These are phyloP conservation scores for Lasioglossum villosulum DNA, from an alignment of 2,888 invertebrate species.

Conservation along the genomic window DNA sequence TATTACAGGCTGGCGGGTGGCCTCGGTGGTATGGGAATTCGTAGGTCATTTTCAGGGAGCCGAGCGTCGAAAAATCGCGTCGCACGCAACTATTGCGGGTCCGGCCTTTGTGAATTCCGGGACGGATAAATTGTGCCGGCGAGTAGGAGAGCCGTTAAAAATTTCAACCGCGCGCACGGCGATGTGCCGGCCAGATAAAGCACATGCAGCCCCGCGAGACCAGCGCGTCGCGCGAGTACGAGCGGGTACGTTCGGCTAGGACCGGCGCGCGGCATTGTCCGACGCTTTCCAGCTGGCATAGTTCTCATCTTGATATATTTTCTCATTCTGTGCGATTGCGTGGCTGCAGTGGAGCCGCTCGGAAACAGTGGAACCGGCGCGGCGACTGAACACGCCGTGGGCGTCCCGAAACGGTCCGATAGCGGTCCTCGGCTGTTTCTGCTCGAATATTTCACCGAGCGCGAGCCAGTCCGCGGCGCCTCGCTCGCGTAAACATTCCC, in stretches of 20 bases:
- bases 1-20: not conserved
- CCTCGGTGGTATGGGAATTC: not conserved
- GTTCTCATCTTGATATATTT: conserved; percentile 40
- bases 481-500: conserved; percentile 4
- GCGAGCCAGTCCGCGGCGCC: not conserved
- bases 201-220: conserved; percentile 19
- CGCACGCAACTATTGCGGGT: conserved; percentile 4
- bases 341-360: conserved; percentile 1
- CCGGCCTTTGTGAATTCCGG: conserved; percentile 12
- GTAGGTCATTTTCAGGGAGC: not conserved
- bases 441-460: conserved; percentile 4
- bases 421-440: not conserved
- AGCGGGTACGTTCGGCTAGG: not conserved
- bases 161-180: not conserved
- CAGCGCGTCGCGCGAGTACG: not conserved
- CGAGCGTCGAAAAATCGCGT: conserved; percentile 18
- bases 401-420: not conserved
- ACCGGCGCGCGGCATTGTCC: conserved; percentile 7
- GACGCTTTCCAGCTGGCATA: conserved; percentile 30
- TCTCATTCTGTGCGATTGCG: conserved; percentile 24
- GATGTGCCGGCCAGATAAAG: conserved; percentile 40
- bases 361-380: not conserved
- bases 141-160: conserved; percentile 21
- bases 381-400: not conserved
- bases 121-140: conserved; percentile 3